Percentiles rank a stretch among this genome's conserved stretches.
These are phyloP conservation scores for Dasyprocta punctata DNA, from an alignment of 2,113 vertebrate genomes.

Conservation along the genomic window DNA sequence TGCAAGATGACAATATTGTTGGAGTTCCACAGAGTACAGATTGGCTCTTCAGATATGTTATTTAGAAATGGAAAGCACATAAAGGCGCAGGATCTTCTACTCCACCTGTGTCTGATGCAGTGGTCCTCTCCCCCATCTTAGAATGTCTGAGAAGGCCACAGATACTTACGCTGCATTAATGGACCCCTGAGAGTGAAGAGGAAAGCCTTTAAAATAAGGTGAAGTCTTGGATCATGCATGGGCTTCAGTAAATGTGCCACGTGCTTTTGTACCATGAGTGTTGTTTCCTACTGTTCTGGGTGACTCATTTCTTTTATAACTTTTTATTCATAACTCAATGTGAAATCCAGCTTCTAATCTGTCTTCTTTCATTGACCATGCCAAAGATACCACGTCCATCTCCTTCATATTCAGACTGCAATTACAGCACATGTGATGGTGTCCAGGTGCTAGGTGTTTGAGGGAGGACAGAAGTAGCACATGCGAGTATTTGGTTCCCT, in stretches of 20 bases:
- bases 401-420: too few species aligned
- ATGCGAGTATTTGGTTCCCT: background rate
- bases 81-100: background rate
- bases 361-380: too few species aligned
- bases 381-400: too few species aligned
- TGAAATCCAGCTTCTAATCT: background rate
- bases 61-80: too few species aligned
- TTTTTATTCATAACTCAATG: background rate
- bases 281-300: background rate
- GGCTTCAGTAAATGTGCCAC: background rate
- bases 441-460: background rate
- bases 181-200: too few species aligned
- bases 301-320: background rate
- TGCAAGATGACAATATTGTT: background rate
- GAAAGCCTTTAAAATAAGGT: background rate
- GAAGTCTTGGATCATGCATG: background rate
- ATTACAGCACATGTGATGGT: background rate
- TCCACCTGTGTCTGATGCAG: background rate
- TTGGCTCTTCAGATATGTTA: background rate
- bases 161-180: background rate
- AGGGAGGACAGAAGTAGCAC: background rate
- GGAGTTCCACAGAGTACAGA: too few species aligned
- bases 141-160: background rate
- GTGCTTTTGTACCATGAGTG: background rate
- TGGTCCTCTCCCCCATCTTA: background rate